Percentiles rank a stretch among this genome's conserved stretches.
Evolutionary conservation across 2,888 invertebrate species (phyloP).

Genomic region (Spodoptera littoralis): DNA sequence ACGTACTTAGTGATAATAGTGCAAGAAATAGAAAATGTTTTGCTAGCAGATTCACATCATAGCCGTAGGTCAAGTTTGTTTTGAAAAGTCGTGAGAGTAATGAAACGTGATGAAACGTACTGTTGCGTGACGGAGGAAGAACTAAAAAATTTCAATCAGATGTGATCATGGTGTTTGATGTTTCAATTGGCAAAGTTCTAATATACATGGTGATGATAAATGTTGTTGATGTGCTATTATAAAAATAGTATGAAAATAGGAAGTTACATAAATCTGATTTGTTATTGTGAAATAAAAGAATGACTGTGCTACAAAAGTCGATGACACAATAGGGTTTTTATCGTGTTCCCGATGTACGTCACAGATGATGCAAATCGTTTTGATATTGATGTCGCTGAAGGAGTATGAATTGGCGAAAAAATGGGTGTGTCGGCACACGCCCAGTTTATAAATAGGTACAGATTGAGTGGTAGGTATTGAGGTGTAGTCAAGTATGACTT

Average conservation of each 20-base stretch:
- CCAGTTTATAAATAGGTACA: too few relatives aligned
- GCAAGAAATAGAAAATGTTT: conserved; percentile 30
- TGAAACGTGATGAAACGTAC: conserved; percentile 11
- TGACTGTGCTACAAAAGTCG: conserved; percentile 4
- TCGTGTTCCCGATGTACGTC: background rate
- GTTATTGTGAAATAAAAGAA: background rate
- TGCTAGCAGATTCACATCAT: conserved; percentile 26
- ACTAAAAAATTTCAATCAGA: background rate
- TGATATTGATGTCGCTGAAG: conserved; percentile 1
- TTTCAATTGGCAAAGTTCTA: conserved; percentile 11
- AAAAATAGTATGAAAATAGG: background rate
- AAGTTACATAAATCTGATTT: background rate
- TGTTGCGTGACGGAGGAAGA: background rate
- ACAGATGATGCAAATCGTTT: background rate
- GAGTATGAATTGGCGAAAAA: conserved; percentile 12
- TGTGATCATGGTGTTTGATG: conserved; percentile 9
- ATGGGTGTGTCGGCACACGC: too few relatives aligned
- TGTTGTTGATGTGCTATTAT: conserved; percentile 3
- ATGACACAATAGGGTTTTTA: too few relatives aligned
- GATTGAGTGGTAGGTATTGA: too few relatives aligned
- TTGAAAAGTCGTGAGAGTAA: conserved; percentile 21
- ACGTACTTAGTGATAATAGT: conserved; percentile 11
- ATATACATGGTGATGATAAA: conserved; percentile 9
- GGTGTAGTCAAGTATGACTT: too few relatives aligned
- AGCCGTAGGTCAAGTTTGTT: conserved; percentile 33